phyloP scores from a whole-genome alignment of 2,113 vertebrate species.

The Spermophilus dauricus region DNA sequence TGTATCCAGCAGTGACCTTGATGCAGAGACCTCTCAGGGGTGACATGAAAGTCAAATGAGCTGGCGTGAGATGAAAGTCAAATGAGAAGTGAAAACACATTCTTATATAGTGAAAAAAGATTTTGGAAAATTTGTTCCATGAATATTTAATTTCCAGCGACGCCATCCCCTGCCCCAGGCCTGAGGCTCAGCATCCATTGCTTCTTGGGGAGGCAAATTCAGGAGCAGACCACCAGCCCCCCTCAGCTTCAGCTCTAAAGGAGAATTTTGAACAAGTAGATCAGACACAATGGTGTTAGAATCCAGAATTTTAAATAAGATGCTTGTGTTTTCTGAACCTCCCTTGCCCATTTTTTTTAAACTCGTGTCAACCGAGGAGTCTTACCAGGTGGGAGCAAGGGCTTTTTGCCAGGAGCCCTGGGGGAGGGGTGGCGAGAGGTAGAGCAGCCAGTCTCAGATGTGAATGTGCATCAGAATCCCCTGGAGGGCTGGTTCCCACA shows the following conservation, averaged over 20 bases:
- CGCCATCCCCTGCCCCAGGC: not conserved
- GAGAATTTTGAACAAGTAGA: not conserved
- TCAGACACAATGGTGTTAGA: not conserved
- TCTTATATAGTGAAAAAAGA: not conserved
- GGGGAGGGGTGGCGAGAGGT: not conserved
- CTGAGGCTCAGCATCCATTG: not conserved
- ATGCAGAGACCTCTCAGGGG: not conserved
- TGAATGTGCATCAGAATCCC: not conserved
- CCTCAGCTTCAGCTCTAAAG: not conserved
- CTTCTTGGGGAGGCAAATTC: not conserved
- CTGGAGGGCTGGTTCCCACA: not conserved
- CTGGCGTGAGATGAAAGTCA: too few species aligned
- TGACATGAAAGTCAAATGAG: not conserved
- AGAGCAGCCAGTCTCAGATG: not conserved
- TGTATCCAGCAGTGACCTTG: not conserved
- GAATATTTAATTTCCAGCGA: not conserved
- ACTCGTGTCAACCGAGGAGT: not conserved
- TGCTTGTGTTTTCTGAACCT: not conserved
- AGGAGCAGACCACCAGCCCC: not conserved
- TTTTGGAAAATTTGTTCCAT: not conserved
- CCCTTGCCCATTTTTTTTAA: not conserved
- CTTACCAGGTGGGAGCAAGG: not conserved
- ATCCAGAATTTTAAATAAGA: slow-evolving; percentile 21
- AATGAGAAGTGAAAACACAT: slow-evolving; percentile 9
- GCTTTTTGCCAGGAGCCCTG: not conserved